Percentiles rank a stretch among this genome's conserved stretches.
Evolutionary conservation across 1,140 invertebrate genomes (phyloP).

Genomic region (Lepidurus apus): DNA sequence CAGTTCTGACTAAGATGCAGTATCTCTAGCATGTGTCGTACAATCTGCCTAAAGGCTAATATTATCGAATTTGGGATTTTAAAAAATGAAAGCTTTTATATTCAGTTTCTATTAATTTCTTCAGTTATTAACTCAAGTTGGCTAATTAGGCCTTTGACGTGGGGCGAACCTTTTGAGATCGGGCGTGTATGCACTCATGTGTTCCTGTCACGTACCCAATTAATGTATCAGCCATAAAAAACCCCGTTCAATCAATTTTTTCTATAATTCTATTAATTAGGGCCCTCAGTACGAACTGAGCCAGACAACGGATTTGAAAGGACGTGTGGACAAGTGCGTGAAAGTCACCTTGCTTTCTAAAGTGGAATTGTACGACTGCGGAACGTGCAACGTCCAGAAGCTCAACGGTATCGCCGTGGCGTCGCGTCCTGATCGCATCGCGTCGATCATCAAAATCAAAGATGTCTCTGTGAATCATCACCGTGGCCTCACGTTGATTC

Average conservation of each 20-base stretch:
- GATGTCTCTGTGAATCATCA: conserved; percentile 51
- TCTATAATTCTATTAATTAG: conserved; percentile 15
- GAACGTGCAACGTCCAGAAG: conserved; percentile 50
- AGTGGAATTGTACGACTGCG: conserved; percentile 60
- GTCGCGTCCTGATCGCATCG: conserved; percentile 45
- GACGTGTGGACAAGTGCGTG: conserved; percentile 56
- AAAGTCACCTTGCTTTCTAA: conserved; percentile 57
- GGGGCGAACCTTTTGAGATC: too few relatives aligned
- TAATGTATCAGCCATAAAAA: too few relatives aligned
- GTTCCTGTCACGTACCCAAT: too few relatives aligned
- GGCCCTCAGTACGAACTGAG: conserved; percentile 42
- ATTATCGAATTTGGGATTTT: too few relatives aligned
- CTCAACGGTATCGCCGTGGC: conserved; percentile 54
- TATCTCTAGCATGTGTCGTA: too few relatives aligned
- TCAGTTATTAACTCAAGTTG: too few relatives aligned
- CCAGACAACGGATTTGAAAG: conserved; percentile 43
- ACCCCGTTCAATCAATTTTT: background rate
- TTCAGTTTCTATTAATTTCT: too few relatives aligned
- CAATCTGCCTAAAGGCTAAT: too few relatives aligned
- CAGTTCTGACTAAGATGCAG: too few relatives aligned
- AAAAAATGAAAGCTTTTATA: too few relatives aligned
- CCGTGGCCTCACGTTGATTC: conserved; percentile 53
- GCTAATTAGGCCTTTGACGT: too few relatives aligned
- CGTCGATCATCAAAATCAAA: background rate
- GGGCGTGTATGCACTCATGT: too few relatives aligned